Base-by-base conservation (phyloP, 2,113 vertebrate species). In the Glaucidium brasilianum region DNA sequence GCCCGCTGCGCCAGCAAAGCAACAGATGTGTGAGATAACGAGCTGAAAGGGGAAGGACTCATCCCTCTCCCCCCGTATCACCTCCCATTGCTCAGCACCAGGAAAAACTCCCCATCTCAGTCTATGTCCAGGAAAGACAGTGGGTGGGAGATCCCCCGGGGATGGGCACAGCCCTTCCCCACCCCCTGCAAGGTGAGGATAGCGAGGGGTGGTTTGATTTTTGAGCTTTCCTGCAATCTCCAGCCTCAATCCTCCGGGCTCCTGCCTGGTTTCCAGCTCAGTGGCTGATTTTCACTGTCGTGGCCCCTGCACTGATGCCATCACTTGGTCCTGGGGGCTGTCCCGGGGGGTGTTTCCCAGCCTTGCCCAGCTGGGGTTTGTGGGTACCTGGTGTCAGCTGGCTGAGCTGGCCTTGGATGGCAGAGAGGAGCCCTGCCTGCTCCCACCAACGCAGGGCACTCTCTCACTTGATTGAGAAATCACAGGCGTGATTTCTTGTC, bases 291-390 rank as follows among this genome's bases (percentile, higher is more conserved):
- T 35, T 47, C 67, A 23, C 22, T 0, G 0, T 9, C 0, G 2
- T 8, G 55, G 52, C 26, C 71, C 30, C 0, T 0, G 63, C 0
- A 5, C 20, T 62, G 82, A 50, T 0, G 22, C 52, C 22, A 3
- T 10, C 1, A 10, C 35, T 35, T 23, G 4, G 49, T 39, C 21
- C 88, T 55, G 30, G 68, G 3, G 52, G 58, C 32, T 59, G 37
- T 12, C 16, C 60, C 2, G 0, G 19, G 2, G 22, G 74, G 35
- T n/a, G 9, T 12, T 72, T 49, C 69, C 12, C 59, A 85, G 88
- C 68, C 49, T 29, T 45, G 58, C 58, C 66, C 47, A 11, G 59
- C n/a, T 27, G 77, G 72, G 75, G 17, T 67, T 29, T 22, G 72
- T 62, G 56, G 63, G 35, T 32, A 8, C 41, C 50, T 11, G 47